Base-by-base conservation (phyloP, 2,888 invertebrate species). In the Ptilodon capucinus region DNA sequence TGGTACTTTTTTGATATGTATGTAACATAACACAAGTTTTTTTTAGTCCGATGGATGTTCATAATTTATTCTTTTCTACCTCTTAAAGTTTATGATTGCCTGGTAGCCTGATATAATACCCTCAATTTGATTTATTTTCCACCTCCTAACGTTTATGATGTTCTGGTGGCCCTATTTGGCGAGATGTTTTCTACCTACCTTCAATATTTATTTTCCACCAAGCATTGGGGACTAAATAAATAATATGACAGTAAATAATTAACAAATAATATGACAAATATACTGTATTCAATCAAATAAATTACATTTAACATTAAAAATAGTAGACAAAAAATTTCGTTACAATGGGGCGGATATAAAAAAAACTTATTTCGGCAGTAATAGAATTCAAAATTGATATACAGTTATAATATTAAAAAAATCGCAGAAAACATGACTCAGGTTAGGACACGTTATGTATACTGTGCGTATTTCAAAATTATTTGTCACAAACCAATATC, bases 271-370 rank as follows among this genome's bases (percentile, higher is more conserved):
- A 76, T 74, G 89, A 89, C 89, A 89, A 89, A 90, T 90, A 89
- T 89, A 89, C 80, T 88, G 82, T 84, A 86, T 87, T 89, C 81
- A 83, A 79, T 77, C 82, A 86, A 88, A 87, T 88, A 86, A 89
- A 88, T 88, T 88, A 89, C 74, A 86, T 79, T 84, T 79, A 81
- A 71, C 82, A 81, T 84, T 83, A 86, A 79, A 83, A 85, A 81
- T 79, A 84, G 67, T 72, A 83, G 80, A 84, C 81, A 81, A 79
- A 57, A 54, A 65, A 84, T 84, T 85, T 85, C 75, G 74, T 76
- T 66, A 74, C 68, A 70, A 63, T 71, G 76, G 77, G 74, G 73
- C 49, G 53, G 52, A 61, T 57, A 70, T 67, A 72, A 76, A 74
- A 74, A 64, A 76, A 79, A 42, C 21, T 44, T 46, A 60, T 54